Evolutionary conservation across 2,797 vertebrate species (phyloP), one percentile per base, ranked within the genome.

Genomic region (Brachyalestes nurse): DNA sequence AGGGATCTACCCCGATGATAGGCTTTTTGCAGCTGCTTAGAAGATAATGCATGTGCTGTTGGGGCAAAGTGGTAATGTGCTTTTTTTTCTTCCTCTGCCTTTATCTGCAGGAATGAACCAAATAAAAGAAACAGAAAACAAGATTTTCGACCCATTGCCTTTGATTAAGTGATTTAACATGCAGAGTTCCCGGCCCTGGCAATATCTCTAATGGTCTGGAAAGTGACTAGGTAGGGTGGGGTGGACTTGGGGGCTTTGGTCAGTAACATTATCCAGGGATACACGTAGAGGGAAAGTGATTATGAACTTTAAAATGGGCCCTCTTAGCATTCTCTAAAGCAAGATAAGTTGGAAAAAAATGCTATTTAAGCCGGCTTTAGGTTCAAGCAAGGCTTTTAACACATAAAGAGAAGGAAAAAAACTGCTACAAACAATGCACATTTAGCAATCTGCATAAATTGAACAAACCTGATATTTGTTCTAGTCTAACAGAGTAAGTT

Each of bases 91-190:
- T 88, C n/a, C 90, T 92, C 88, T 86, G 85, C 88, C 95, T 94
- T 95, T 96, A 95, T 98, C 96, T 97, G 93, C 93, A 97, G 96
- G 95, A 97, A 97, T 95, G 94, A 96, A 97, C 97, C 97, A 97
- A 96, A 97, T 95, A 95, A 94, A 47, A 96, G 96, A 95, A 94
- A 95, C 92, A 95, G 95, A 96, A 82, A 95, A 97, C 96, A 96
- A 96, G 96, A 97, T 99, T 97, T 97, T 98, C 97, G 96, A 97
- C 94, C 97, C 97, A 98, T 98, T 98, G 97, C 96, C 95, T 98
- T 98, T 99, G 97, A 98, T 99, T 98, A 99, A 99, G 97, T 98
- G 96, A 97, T 96, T 94, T 95, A 96, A 94, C 96, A 97, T 93
- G 93, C 95, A 95, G 96, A 96, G 96, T 92, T 97, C 95, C 92